Evolutionary conservation across 2,888 invertebrate genomes (phyloP), one percentile per base, ranked within the genome.

Genomic region (Macrosiphum euphorbiae): DNA sequence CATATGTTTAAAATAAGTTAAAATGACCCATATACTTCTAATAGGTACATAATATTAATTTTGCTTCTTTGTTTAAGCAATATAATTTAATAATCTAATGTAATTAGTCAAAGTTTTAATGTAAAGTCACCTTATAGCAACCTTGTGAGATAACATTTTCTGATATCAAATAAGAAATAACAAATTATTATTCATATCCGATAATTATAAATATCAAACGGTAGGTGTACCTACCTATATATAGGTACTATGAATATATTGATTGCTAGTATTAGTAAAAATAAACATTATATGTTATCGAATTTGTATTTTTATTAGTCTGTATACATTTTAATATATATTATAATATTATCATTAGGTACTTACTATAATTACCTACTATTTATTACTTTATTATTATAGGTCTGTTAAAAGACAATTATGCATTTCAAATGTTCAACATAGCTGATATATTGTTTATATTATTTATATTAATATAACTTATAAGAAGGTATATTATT

Each of bases 91-190:
- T 47, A n/a, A 86, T 16, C 20, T 16, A 61, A 87, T 50, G 28
- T 67, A 92, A 92, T 87, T 87, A 92, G 58, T 92, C 85, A 58
- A 87, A 61, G 26, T 61, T 87, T 61, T 61, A 91, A 90, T 50
- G 28, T 47, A 55, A 0, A 35, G 47, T 87, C 47, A 67, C 47
- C 50, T 61, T n/a, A 35, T 5, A 13, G 26, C 28, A 47, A 92
- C 92, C 61, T 92, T 50, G 50, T 8, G 16, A 50, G 92, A 92
- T 92, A 92, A 92, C 91, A 87, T 47, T 61, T 67, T 50, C 26
- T 35, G 47, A 92, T 86, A 86, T 41, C 55, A 28, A 61, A 92
- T 50, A 87, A 92, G 35, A 87, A 87, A 78, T 67, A 92, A 87
- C 91, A 91, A 91, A 91, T 52, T 52, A 52, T 92, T 92, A 87